phyloP scores from a whole-genome alignment of 2,888 invertebrate genomes.

The Cantharis nigra region DNA sequence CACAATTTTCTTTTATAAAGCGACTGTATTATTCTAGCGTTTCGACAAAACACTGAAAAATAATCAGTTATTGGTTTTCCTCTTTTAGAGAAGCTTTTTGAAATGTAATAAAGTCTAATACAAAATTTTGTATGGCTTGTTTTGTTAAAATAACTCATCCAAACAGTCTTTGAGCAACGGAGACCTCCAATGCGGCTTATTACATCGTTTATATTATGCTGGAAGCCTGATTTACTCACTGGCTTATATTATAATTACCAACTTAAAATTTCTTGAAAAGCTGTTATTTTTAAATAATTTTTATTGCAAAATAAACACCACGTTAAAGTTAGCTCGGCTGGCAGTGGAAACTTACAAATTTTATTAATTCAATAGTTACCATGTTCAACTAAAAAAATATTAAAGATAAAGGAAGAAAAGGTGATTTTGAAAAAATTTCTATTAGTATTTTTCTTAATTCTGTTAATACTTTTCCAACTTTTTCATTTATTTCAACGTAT shows the following conservation, averaged over 20 bases:
- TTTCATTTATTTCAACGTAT: background rate
- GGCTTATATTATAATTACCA: constrained; percentile 13
- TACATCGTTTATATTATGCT: constrained; percentile 37
- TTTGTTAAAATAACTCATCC: constrained; percentile 47
- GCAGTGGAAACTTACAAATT: background rate
- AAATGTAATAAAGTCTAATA: constrained; percentile 35
- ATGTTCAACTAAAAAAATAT: background rate
- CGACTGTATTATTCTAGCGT: constrained; percentile 40
- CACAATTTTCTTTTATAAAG: constrained; percentile 35
- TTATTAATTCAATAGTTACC: background rate
- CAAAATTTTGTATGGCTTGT: constrained; percentile 42
- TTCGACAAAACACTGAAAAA: constrained; percentile 45
- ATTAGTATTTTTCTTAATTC: background rate
- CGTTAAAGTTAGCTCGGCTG: background rate
- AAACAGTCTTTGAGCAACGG: constrained; percentile 41
- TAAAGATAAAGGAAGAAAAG: background rate
- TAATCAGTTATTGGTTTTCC: constrained; percentile 44
- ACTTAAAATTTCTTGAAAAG: background rate
- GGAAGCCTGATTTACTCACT: constrained; percentile 34
- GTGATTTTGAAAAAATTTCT: background rate
- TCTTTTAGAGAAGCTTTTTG: constrained; percentile 26
- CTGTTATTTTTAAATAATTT: background rate
- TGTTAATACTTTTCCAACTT: background rate
- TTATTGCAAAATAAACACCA: background rate
- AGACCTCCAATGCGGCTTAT: constrained; percentile 34